These are phyloP conservation scores for Hippopotamus amphibius DNA, from an alignment of 2,113 vertebrate species.

Conservation along the genomic window DNA sequence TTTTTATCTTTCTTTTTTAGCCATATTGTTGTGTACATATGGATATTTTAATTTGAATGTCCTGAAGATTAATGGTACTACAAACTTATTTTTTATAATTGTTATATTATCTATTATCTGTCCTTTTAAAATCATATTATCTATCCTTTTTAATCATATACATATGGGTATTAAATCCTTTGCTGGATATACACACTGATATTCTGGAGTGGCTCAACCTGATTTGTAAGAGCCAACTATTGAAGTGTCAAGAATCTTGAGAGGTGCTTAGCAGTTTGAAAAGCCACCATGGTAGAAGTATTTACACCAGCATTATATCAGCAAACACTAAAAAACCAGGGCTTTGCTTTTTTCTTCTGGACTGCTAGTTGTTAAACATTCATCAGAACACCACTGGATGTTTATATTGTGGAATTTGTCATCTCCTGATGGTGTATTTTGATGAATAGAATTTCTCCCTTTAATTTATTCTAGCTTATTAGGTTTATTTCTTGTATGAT, in stretches of 20 bases:
- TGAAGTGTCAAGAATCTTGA: background rate
- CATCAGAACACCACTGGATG: background rate
- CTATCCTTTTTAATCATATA: background rate
- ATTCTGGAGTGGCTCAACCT: background rate
- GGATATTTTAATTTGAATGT: background rate
- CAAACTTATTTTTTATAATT: background rate
- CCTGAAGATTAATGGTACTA: background rate
- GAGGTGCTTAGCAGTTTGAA: background rate
- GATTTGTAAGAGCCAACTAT: background rate
- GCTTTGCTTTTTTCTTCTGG: background rate
- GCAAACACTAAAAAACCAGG: background rate
- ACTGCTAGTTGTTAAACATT: background rate
- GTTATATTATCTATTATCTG: background rate
- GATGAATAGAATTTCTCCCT: constrained; percentile 7
- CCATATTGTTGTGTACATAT: background rate
- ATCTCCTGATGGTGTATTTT: background rate
- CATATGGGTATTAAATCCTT: background rate
- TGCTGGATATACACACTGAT: background rate
- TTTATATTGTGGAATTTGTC: background rate
- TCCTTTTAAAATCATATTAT: background rate
- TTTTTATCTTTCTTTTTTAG: background rate
- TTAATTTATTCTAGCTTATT: background rate
- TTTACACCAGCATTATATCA: background rate
- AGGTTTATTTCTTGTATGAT: background rate
- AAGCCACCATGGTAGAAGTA: background rate